phyloP scores from a whole-genome alignment of 2,113 vertebrate genomes.

The Lophius piscatorius region DNA sequence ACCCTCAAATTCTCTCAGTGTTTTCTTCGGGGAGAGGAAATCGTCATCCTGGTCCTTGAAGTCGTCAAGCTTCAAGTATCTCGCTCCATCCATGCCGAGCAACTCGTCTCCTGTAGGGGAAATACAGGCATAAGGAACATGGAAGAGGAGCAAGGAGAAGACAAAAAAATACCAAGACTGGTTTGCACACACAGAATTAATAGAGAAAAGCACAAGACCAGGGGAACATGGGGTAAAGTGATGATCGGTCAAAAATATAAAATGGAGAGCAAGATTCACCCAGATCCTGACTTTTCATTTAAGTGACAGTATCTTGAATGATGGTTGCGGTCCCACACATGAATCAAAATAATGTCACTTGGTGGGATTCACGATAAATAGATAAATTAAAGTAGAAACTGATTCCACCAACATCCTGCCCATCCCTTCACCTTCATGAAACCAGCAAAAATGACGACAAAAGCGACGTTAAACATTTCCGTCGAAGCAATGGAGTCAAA shows the following conservation, averaged over 20 bases:
- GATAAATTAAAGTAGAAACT: neutral
- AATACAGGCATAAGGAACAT: constrained; percentile 16
- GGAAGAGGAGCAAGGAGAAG: neutral
- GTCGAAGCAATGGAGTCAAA: constrained; percentile 64
- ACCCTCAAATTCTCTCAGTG: constrained; percentile 81
- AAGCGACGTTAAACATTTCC: constrained; percentile 37
- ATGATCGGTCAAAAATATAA: too few species aligned
- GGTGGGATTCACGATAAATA: neutral
- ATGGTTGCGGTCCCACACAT: constrained; percentile 5
- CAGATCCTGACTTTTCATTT: neutral
- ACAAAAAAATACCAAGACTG: constrained; percentile 9
- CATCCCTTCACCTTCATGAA: constrained; percentile 44
- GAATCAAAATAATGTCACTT: constrained; percentile 15
- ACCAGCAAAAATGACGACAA: constrained; percentile 50
- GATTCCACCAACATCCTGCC: constrained; percentile 32
- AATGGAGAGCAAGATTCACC: too few species aligned
- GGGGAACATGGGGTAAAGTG: constrained; percentile 19
- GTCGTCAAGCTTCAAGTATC: constrained; percentile 83
- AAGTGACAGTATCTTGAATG: constrained; percentile 17
- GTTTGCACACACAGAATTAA: too few species aligned
- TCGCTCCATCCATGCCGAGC: constrained; percentile 80
- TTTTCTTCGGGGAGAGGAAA: constrained; percentile 83
- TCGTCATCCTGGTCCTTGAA: constrained; percentile 85
- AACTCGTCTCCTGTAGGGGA: constrained; percentile 79
- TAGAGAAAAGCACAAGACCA: constrained; percentile 50